Evolutionary conservation across 2,888 invertebrate genomes (phyloP), one percentile per base, ranked within the genome.

Genomic region (Drosophila yooni): DNA sequence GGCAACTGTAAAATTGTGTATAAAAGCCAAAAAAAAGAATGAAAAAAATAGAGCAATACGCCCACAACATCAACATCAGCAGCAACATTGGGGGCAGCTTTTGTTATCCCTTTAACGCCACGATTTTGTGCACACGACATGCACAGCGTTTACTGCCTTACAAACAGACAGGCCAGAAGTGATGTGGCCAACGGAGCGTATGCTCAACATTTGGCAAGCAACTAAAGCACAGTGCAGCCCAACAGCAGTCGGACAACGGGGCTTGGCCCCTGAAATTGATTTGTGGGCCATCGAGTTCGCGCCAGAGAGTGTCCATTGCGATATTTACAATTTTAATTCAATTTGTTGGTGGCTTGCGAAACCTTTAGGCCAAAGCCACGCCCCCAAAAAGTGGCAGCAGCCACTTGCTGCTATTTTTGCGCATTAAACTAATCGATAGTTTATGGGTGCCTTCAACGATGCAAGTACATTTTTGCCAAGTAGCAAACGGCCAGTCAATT

Each of bases 271-370:
- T 77, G 82, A 74, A 83, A 76, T 83, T 87, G 89, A 87, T 87
- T 87, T 84, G 89, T 89, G 82, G 80, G 76, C 74, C 74, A 89
- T 87, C 87, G 76, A 89, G 71, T 77, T 90, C 79, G 61, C 72
- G 77, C 70, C 64, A 57, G 40, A 72, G 69, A 66, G 59, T 36
- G 33, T 36, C 27, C 40, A 27, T 33, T 66, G 63, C 68, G 75
- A 74, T 81, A 90, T 88, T 90, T 88, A 88, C 89, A 90, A 88
- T 90, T 90, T 89, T 81, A 88, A 88, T 88, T 89, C 86, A 90
- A 90, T 89, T 84, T 87, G 69, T 67, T 73, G 58, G 7, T 21
- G n/a, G 29, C 18, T 10, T 53, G 13, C n/a, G n/a, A 31, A 27
- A 7, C 34, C 10, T 5, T 51, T 36, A 38, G 29, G 25, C 33